These are phyloP conservation scores for Spisula subtruncata DNA, from an alignment of 2,888 invertebrate species.

Conservation along the genomic window DNA sequence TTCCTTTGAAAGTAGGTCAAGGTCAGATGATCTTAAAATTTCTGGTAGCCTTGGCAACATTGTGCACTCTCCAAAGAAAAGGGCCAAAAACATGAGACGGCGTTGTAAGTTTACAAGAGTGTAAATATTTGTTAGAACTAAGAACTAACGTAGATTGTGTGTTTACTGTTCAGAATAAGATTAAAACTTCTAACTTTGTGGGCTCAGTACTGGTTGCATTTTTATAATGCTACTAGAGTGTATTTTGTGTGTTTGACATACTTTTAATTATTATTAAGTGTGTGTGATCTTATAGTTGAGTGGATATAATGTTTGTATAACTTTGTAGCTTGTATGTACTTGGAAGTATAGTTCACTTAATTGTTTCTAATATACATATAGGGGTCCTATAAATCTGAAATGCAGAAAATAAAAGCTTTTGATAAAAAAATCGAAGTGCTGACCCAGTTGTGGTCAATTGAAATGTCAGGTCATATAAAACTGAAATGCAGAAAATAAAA, in stretches of 20 bases:
- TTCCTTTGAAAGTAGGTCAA: slow-evolving; percentile 37
- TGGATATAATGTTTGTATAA: background rate
- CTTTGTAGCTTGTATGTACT: background rate
- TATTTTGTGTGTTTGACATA: background rate
- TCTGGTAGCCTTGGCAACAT: slow-evolving; percentile 45
- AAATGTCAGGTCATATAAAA: too few species aligned
- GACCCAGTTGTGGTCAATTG: too few species aligned
- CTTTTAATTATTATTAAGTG: background rate
- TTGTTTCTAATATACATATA: too few species aligned
- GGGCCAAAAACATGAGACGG: slow-evolving; percentile 2
- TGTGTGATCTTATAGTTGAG: background rate
- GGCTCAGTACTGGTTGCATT: background rate
- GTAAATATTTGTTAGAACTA: background rate
- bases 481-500: too few species aligned
- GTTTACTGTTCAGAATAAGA: background rate
- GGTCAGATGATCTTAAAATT: background rate
- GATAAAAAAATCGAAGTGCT: too few species aligned
- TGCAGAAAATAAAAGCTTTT: too few species aligned
- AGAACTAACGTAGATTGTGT: slow-evolving; percentile 12
- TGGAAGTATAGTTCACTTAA: background rate
- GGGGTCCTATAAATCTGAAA: too few species aligned
- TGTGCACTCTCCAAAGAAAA: slow-evolving; percentile 14
- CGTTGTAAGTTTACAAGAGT: slow-evolving; percentile 44
- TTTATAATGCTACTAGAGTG: background rate
- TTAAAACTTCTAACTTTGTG: background rate